phyloP scores from a whole-genome alignment of 2,113 vertebrate species.

The Bambusicola thoracicus region DNA sequence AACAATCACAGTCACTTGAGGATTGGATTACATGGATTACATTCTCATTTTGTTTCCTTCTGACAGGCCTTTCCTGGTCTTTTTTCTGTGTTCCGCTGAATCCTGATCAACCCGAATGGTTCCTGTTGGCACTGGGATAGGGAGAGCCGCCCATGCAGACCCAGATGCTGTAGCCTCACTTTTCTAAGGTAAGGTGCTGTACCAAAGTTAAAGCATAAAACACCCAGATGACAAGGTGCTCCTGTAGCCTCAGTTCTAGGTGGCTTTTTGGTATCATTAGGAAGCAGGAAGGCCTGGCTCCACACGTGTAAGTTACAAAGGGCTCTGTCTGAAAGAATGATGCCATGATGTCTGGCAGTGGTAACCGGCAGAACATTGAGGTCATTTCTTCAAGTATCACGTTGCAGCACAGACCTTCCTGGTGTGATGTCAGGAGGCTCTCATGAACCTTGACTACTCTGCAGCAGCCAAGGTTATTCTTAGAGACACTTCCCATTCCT shows the following conservation, averaged over 20 bases:
- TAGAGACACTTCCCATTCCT: slow-evolving; percentile 42
- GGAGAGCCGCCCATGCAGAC: not conserved
- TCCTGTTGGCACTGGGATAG: not conserved
- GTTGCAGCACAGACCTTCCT: not conserved
- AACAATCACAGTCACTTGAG: not conserved
- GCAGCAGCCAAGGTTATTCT: slow-evolving; percentile 28
- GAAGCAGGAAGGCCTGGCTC: not conserved
- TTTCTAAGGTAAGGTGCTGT: not conserved
- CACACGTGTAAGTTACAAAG: not conserved
- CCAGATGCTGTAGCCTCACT: not conserved
- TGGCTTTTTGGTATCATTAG: not conserved
- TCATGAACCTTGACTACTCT: not conserved
- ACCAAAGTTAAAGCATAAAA: not conserved
- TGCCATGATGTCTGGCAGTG: not conserved
- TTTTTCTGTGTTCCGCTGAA: not conserved
- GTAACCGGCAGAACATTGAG: not conserved
- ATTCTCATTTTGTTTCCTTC: not conserved
- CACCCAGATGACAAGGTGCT: not conserved
- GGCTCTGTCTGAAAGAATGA: not conserved
- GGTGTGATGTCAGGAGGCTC: slow-evolving; percentile 14
- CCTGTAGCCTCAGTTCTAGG: not conserved
- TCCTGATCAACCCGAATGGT: not conserved
- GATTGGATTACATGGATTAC: not conserved
- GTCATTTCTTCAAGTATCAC: not conserved
- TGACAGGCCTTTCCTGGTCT: not conserved